Conservation (phyloP, 2,888 invertebrate species). For the Polymixis flavicincta region DNA sequence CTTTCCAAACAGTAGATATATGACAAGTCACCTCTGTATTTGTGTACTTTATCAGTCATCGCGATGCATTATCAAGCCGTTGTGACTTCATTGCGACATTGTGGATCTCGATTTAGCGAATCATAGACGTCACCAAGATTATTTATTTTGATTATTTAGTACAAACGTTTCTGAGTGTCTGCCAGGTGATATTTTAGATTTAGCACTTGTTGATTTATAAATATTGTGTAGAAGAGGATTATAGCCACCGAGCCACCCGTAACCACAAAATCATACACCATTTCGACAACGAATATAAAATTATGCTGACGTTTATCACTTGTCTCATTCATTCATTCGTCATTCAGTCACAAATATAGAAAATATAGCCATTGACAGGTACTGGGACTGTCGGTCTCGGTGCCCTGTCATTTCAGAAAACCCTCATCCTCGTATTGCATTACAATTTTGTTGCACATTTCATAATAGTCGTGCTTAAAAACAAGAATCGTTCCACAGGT, state of each 20-base stretch:
- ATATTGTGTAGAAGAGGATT: background rate
- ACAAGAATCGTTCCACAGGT: background rate
- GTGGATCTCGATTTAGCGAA: slow-evolving; percentile 38
- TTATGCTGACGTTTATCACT: too few species aligned
- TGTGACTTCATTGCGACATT: slow-evolving; percentile 34
- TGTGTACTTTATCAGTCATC: slow-evolving; percentile 28
- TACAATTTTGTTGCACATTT: too few species aligned
- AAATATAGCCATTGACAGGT: too few species aligned
- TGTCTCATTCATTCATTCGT: too few species aligned
- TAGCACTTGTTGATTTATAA: slow-evolving; percentile 14
- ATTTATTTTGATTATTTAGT: slow-evolving; percentile 18
- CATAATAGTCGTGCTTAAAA: too few species aligned
- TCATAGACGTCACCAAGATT: slow-evolving; percentile 23
- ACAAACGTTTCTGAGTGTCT: slow-evolving; percentile 9
- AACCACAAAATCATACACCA: background rate
- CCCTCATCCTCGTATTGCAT: background rate
- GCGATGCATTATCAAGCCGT: slow-evolving; percentile 18
- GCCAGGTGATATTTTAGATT: slow-evolving; percentile 38
- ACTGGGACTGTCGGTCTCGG: too few species aligned
- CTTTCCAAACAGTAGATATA: background rate
- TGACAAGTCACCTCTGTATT: slow-evolving; percentile 11
- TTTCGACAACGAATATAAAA: too few species aligned
- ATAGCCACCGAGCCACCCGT: background rate
- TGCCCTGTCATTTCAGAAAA: too few species aligned
- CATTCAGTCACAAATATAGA: too few species aligned